Percentiles rank a stretch among this genome's conserved stretches.
Conservation (phyloP, 2,888 invertebrate genomes). For the Dolichopus griseipennis region DNA sequence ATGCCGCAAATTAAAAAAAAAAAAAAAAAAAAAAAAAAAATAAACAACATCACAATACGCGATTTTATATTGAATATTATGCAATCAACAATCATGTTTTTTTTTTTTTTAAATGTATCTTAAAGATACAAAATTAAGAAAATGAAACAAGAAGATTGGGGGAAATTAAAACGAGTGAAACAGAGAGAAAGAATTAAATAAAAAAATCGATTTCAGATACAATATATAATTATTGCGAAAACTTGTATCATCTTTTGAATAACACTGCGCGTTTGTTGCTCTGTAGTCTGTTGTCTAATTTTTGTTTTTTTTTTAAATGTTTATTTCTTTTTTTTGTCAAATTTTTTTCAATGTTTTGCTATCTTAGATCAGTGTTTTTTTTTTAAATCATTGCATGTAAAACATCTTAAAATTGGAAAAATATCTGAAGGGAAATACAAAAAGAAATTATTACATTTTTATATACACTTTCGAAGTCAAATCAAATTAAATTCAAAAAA, state of each 20-base stretch:
- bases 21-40: background rate
- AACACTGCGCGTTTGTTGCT: background rate
- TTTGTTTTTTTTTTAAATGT: background rate
- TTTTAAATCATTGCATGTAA: too few relatives aligned
- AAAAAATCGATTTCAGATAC: background rate
- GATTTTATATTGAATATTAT: background rate
- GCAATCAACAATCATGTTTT: background rate
- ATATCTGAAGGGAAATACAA: background rate
- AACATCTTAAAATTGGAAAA: background rate
- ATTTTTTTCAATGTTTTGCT: background rate
- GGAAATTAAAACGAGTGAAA: background rate
- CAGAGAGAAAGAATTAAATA: background rate
- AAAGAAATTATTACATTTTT: background rate
- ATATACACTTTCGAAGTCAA: too few relatives aligned
- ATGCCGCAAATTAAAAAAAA: background rate
- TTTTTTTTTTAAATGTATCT: background rate
- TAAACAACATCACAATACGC: background rate
- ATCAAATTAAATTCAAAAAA: too few relatives aligned
- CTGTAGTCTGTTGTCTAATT: too few relatives aligned
- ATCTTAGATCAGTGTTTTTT: background rate
- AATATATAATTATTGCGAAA: background rate
- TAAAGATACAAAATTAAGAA: too few relatives aligned
- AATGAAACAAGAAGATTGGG: too few relatives aligned
- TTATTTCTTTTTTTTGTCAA: background rate
- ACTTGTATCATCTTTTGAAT: background rate